Conservation (phyloP, 2,797 vertebrate genomes). For the Myotis findleyi region DNA sequence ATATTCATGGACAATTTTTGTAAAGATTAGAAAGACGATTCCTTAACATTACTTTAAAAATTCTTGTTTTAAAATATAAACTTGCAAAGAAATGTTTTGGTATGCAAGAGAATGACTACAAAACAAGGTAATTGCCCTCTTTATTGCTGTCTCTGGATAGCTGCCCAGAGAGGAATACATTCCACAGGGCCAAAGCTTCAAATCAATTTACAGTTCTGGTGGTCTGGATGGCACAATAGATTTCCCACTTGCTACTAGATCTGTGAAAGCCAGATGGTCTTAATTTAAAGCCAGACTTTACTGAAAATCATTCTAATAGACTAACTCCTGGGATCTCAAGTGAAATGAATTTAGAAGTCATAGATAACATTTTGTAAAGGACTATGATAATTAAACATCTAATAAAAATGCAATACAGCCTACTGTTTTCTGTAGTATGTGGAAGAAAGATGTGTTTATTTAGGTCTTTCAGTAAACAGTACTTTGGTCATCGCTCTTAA, state of each 20-base stretch:
- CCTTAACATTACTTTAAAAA: conserved; percentile 41
- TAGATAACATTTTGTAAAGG: conserved; percentile 68
- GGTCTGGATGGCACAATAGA: conserved; percentile 58
- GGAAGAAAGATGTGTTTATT: background rate
- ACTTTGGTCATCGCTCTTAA: background rate
- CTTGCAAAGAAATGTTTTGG: conserved; percentile 26
- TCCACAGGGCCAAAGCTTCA: background rate
- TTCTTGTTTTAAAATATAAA: conserved; percentile 58
- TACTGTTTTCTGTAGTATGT: background rate
- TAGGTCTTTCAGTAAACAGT: background rate
- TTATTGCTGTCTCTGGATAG: conserved; percentile 59
- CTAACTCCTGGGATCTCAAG: conserved; percentile 44
- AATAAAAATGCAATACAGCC: conserved; percentile 52
- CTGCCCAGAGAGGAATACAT: conserved; percentile 55
- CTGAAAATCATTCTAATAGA: conserved; percentile 74
- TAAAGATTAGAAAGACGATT: background rate
- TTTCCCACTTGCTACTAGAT: conserved; percentile 51
- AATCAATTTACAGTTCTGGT: conserved; percentile 64
- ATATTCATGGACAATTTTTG: background rate
- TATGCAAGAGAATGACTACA: conserved; percentile 9
- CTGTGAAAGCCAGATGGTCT: conserved; percentile 59
- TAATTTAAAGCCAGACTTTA: conserved; percentile 67
- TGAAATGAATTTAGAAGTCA: conserved; percentile 66
- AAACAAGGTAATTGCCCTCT: conserved; percentile 57
- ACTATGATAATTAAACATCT: conserved; percentile 71